Evolutionary conservation across 2,888 invertebrate species (phyloP).

Genomic region (Chrysolina oricalcia): DNA sequence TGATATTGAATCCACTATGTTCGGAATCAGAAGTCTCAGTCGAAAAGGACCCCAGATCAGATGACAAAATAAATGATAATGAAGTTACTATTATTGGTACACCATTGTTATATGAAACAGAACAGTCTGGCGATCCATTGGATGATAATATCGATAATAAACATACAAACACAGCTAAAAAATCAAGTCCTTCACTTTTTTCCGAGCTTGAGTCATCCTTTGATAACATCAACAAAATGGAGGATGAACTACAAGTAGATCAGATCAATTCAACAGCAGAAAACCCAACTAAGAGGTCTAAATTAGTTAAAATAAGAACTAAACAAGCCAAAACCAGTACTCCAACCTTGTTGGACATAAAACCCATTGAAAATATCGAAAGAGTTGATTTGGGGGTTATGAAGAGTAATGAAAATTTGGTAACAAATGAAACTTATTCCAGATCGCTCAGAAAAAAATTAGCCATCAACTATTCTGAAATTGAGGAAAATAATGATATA

Average conservation of each 20-base stretch:
- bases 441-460: conserved; percentile 38
- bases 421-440: background rate
- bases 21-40: background rate
- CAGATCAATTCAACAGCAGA: background rate
- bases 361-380: background rate
- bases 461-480: conserved; percentile 37
- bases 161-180: background rate
- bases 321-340: background rate
- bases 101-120: background rate
- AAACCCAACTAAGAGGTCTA: background rate
- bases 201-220: background rate
- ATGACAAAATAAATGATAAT: background rate
- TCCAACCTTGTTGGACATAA: background rate
- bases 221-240: background rate
- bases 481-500: conserved; percentile 31
- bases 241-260: background rate
- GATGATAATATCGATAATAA: background rate
- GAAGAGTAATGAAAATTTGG: background rate
- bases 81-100: background rate
- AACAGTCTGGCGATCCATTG: background rate
- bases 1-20: background rate
- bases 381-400: background rate
- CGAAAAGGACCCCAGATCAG: background rate
- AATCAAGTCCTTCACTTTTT: background rate
- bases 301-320: background rate